Evolutionary conservation across 2,797 vertebrate genomes (phyloP), one percentile per base, ranked within the genome.

Genomic region (Miichthys miiuy): DNA sequence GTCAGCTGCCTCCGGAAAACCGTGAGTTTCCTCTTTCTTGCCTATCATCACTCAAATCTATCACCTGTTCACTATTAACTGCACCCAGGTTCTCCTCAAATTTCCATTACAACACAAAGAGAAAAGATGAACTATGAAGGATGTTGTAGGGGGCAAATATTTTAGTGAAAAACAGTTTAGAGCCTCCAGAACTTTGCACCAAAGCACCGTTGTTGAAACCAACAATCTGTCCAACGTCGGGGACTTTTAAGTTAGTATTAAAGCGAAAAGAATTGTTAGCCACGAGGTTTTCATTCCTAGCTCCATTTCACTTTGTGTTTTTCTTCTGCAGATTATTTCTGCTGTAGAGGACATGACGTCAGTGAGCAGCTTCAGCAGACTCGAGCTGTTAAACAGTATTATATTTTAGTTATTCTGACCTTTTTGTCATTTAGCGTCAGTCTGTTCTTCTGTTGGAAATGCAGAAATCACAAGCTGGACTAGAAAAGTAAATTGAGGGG

Each of bases 1-100:
- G 60, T 89, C 95, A 41, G 91, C 92, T 10, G 90, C 95, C 30
- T 86, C 95, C 0, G 92, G 96, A 85, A 96, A 96, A 69, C 95
- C 95, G 96, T 96, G 82, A 93, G 95, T 93, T 80, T 74, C 50
- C 71, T 50, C 38, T 41, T 18, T 46, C 44, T n/a, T 25, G 0
- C 16, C 21, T 41, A n/a, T 54, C 50, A 60, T 76, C 73, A 13
- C 47, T 57, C 16, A 68, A 41, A 77, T 75, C 61, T 63, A 27
- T 85, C 72, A 55, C 80, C 69, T 80, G 72, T 80, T 63, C 30
- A 27, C 44, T 60, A 16, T 67, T 64, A 74, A 18, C 6, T 46
- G 16, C 69, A 25, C 46, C 60, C 6, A 46, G 27, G 61, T 18
- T 64, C n/a, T 44, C 14, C 80, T 86, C 72, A 58, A 11, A 55